Evolutionary conservation across 2,797 vertebrate genomes (phyloP).

Genomic region (Rhabdomys pumilio): DNA sequence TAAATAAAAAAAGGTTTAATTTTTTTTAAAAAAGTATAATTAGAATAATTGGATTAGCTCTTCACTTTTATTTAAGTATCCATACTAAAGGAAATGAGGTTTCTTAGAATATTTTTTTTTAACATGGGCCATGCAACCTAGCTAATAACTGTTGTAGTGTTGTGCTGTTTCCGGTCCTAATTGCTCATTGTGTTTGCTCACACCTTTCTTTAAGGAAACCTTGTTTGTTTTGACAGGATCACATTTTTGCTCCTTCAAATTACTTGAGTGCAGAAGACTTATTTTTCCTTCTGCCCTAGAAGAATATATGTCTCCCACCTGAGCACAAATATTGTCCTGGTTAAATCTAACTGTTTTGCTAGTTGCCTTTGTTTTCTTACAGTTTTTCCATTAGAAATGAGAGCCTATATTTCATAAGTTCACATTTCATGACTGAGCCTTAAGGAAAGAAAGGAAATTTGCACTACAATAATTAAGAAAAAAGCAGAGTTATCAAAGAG

Average conservation of each 20-base stretch:
- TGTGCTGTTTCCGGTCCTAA: slow-evolving; percentile 65
- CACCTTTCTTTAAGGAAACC: slow-evolving; percentile 73
- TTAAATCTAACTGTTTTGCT: slow-evolving; percentile 17
- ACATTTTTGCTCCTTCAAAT: slow-evolving; percentile 72
- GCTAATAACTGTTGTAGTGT: slow-evolving; percentile 35
- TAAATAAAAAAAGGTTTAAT: slow-evolving; percentile 47
- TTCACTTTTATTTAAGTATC: slow-evolving; percentile 35
- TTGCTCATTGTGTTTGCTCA: slow-evolving; percentile 69
- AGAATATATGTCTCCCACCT: slow-evolving; percentile 19
- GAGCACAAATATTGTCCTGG: slow-evolving; percentile 49
- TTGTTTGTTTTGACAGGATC: slow-evolving; percentile 75
- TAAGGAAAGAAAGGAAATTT: neutral
- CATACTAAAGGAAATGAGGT: slow-evolving; percentile 8
- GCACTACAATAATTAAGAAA: neutral
- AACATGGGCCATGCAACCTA: neutral
- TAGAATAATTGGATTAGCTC: slow-evolving; percentile 71
- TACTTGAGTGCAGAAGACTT: slow-evolving; percentile 52
- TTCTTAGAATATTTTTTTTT: slow-evolving; percentile 69
- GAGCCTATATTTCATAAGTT: neutral
- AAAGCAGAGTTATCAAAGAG: slow-evolving; percentile 12
- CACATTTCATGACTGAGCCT: neutral
- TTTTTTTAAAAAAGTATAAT: slow-evolving; percentile 60
- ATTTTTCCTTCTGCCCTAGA: slow-evolving; percentile 68
- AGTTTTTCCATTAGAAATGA: neutral
- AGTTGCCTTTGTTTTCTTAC: slow-evolving; percentile 38